Evolutionary conservation across 1,140 invertebrate genomes (phyloP).

Genomic region (Aphidius gifuensis): DNA sequence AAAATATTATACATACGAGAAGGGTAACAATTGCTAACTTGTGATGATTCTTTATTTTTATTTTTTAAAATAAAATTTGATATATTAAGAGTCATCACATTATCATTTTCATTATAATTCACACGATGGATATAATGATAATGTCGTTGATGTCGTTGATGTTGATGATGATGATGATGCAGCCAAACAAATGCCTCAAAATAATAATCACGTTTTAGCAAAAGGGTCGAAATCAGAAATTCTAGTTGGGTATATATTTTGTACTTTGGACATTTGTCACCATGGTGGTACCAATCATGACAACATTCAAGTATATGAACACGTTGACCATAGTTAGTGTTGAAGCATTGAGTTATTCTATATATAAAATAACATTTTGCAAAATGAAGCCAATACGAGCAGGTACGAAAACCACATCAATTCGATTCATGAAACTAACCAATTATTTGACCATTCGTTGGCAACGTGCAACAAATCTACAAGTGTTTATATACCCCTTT

Average conservation of each 20-base stretch:
- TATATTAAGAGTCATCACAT: neutral
- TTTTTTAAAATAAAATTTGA: conserved; percentile 1
- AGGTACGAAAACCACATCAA: conserved; percentile 30
- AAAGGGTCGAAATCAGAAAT: conserved; percentile 42
- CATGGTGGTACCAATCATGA: conserved; percentile 47
- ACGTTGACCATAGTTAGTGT: neutral
- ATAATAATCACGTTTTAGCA: conserved; percentile 43
- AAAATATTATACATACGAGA: neutral
- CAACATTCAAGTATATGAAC: conserved; percentile 47
- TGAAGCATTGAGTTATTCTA: neutral
- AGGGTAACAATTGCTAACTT: neutral
- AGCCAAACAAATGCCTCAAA: conserved; percentile 33
- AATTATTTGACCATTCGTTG: conserved; percentile 53
- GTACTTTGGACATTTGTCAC: conserved; percentile 29
- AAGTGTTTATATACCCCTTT: conserved; percentile 46
- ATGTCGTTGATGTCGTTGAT: neutral
- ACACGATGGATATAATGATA: too few relatives aligned
- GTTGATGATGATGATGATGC: conserved; percentile 5
- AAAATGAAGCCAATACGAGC: neutral
- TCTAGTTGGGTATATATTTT: conserved; percentile 35
- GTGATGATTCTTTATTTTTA: conserved; percentile 1
- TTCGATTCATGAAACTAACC: conserved; percentile 46
- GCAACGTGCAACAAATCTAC: conserved; percentile 55
- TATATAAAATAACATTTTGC: too few relatives aligned
- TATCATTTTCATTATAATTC: neutral